Conservation (phyloP, 2,113 vertebrate species). For the Nannospalax galili region DNA sequence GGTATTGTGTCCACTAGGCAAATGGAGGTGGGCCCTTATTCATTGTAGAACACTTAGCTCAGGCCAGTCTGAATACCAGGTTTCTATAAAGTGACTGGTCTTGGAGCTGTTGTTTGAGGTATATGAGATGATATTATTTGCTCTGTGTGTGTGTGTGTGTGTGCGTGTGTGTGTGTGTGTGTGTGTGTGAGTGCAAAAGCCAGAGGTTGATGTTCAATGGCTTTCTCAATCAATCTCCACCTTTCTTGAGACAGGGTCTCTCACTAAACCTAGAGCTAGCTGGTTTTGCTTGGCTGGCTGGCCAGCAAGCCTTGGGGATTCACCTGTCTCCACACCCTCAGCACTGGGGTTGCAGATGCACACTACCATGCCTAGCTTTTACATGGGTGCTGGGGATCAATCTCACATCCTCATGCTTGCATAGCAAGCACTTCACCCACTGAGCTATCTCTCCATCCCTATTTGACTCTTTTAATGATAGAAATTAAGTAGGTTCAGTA, state of each 20-base stretch:
- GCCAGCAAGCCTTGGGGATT: not conserved
- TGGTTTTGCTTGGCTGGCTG: not conserved
- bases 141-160: not conserved
- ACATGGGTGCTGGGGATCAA: too few relatives aligned
- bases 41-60: not conserved
- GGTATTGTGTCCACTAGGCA: not conserved
- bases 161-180: not conserved
- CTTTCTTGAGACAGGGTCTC: not conserved
- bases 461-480: too few relatives aligned
- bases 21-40: not conserved
- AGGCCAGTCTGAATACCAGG: not conserved
- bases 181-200: not conserved
- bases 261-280: not conserved
- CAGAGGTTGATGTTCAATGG: too few relatives aligned
- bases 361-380: too few relatives aligned
- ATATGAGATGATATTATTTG: not conserved
- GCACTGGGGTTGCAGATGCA: not conserved
- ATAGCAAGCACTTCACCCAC: too few relatives aligned
- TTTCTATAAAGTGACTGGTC: not conserved
- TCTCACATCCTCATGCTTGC: too few relatives aligned
- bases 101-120: not conserved
- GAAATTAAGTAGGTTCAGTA: too few relatives aligned
- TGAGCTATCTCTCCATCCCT: too few relatives aligned
- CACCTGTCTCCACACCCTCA: not conserved
- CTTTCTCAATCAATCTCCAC: not conserved